Evolutionary conservation across 2,797 vertebrate genomes (phyloP), one percentile per base, ranked within the genome.

Genomic region (Chaetodon trifasciatus): DNA sequence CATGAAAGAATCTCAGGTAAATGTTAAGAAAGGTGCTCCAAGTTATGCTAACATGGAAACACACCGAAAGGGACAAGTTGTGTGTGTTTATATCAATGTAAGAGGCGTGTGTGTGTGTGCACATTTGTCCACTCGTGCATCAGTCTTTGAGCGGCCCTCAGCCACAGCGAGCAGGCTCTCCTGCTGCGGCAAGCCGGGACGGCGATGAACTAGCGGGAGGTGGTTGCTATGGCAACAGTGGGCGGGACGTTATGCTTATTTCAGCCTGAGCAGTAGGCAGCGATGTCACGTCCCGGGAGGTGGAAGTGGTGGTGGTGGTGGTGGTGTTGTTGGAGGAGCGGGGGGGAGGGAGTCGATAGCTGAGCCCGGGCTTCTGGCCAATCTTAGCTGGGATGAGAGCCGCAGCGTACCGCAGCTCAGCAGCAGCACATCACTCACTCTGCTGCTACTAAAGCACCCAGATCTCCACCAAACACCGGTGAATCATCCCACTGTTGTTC

Each of bases 141-240:
- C 56, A 47, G 37, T 83, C 21, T 79, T 37, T 46, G 24, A 64
- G 44, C 19, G 16, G 10, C 56, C 68, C 46, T 80, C 62, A 13
- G 61, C 46, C 49, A 52, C 68, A 79, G 62, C 4, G 47, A 82
- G 81, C 61, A 28, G 46, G 24, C 75, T 73, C 65, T 58, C 39
- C 57, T 62, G 58, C 65, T 39, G 81, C 78, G 68, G 83, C 61
- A 23, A 55, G 44, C 49, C 53, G 17, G 69, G 60, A 69, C 24
- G n/a, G 42, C 21, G 63, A 46, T 23, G 58, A 85, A 56, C 72
- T 80, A 56, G 65, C 83, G 78, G 62, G 82, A 88, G 53, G 67
- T 40, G 61, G 92, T 95, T 93, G 80, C 88, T 74, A 76, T 80
- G 74, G 91, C 77, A 89, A 92, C 88, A 57, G 73, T 24, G 73